Conservation (phyloP, 2,113 vertebrate genomes). For the Phyllopteryx taeniolatus region DNA sequence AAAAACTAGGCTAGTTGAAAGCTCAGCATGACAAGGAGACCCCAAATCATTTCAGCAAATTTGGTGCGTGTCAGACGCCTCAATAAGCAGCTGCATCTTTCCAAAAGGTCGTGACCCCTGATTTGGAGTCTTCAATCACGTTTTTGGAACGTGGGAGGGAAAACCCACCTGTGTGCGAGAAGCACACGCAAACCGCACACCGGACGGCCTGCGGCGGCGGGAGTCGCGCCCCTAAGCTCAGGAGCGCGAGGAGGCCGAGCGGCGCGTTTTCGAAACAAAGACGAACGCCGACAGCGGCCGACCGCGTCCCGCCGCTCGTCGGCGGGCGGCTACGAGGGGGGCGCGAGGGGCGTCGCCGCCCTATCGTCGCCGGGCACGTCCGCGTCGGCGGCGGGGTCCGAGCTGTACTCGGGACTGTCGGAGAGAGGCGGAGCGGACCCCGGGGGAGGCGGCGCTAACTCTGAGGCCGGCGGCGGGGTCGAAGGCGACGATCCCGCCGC, state of each 20-base stretch:
- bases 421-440: not conserved
- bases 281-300: not conserved
- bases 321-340: slow-evolving; percentile 54
- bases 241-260: not conserved
- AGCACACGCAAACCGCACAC: not conserved
- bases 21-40: too few relatives aligned
- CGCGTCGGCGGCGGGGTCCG: slow-evolving; percentile 73
- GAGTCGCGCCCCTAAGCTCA: not conserved
- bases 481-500: slow-evolving; percentile 10
- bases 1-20: too few relatives aligned
- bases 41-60: too few relatives aligned
- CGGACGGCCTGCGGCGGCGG: not conserved
- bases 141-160: not conserved
- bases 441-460: slow-evolving; percentile 46
- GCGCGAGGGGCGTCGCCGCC: slow-evolving; percentile 63
- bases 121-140: not conserved
- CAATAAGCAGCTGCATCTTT: too few relatives aligned
- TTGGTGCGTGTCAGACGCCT: too few relatives aligned
- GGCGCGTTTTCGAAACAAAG: not conserved
- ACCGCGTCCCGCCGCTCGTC: not conserved
- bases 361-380: slow-evolving; percentile 69
- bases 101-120: too few relatives aligned
- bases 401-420: slow-evolving; percentile 75
- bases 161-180: not conserved
- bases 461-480: slow-evolving; percentile 38